A percentile compares a stretch with the other conserved stretches of the same genome.
phyloP scores from a whole-genome alignment of 1,140 invertebrate genomes.

The Pseudomyrmex gracilis region DNA sequence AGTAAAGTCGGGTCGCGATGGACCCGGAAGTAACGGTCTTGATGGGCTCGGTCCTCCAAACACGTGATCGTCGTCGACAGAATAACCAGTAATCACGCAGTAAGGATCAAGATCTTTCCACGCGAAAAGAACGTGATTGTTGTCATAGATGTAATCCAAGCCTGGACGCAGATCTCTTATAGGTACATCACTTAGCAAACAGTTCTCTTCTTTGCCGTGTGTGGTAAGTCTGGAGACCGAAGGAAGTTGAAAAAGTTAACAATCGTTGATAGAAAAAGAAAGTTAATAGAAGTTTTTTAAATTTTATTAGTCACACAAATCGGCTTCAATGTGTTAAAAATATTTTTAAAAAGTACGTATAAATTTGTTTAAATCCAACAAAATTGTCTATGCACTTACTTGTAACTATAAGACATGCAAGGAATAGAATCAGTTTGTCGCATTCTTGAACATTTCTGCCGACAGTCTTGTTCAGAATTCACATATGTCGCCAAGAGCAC shows the following conservation, averaged over 20 bases:
- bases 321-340: not conserved
- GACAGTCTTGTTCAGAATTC: constrained; percentile 89
- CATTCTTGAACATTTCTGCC: constrained; percentile 88
- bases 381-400: constrained; percentile 71
- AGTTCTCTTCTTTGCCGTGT: constrained; percentile 85
- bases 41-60: not conserved
- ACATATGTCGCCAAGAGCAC: constrained; percentile 88
- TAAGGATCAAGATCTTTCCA: constrained; percentile 87
- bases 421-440: constrained; percentile 87
- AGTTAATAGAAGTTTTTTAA: too few species aligned
- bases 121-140: constrained; percentile 88
- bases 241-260: not conserved
- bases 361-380: not conserved
- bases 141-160: constrained; percentile 88
- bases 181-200: constrained; percentile 89
- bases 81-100: constrained; percentile 69
- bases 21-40: constrained; percentile 25
- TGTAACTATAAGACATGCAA: constrained; percentile 91
- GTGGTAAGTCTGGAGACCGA: constrained; percentile 57
- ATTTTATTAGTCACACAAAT: not conserved
- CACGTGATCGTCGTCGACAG: constrained; percentile 11
- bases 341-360: not conserved
- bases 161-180: constrained; percentile 89
- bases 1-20: not conserved
- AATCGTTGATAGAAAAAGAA: too few species aligned